Evolutionary conservation across 2,113 vertebrate genomes (phyloP), one percentile per base, ranked within the genome.

Genomic region (Eulemur macaco): DNA sequence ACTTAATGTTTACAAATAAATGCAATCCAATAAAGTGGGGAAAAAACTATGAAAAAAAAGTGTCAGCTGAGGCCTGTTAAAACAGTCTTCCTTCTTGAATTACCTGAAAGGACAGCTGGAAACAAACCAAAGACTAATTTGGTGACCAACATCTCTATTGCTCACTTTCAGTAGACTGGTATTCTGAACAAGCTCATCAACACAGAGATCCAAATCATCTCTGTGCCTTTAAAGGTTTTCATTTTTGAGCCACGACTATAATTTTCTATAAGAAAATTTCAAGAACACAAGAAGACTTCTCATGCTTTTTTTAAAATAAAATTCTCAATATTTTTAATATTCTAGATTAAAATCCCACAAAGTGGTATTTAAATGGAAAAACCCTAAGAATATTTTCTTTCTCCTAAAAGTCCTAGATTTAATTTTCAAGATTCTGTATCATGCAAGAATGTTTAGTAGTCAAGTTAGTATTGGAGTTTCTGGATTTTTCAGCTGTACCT

Each of bases 41-140:
- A 58, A n/a, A 74, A 58, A 85, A 52, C 20, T 86, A 69, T 42
- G 39, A 58, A 68, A 58, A 94, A 50, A 78, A 64, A 84, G 15
- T 4, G 31, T 20, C 88, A 69, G 42, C 39, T 52, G 6, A 17
- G 47, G 52, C 31, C 60, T 86, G 66, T 76, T 91, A 91, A 97
- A 93, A 91, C 31, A 80, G 4, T 73, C 50, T 96, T 96, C 64
- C 52, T 66, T 23, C 60, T 60, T 94, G 39, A 94, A 60, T 95
- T 42, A 77, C 21, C 73, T 71, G 25, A 73, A 95, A 94, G 52
- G 47, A 66, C 8, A 84, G 15, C 17, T 94, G 15, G 58, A 94
- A 91, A 90, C 66, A 95, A 96, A 90, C 45, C 78, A 82, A 86
- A 92, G 45, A 89, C 37, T 71, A 93, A 95, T 88, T 68, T 88